phyloP scores from a whole-genome alignment of 2,113 vertebrate species.

The Elanoides forficatus region DNA sequence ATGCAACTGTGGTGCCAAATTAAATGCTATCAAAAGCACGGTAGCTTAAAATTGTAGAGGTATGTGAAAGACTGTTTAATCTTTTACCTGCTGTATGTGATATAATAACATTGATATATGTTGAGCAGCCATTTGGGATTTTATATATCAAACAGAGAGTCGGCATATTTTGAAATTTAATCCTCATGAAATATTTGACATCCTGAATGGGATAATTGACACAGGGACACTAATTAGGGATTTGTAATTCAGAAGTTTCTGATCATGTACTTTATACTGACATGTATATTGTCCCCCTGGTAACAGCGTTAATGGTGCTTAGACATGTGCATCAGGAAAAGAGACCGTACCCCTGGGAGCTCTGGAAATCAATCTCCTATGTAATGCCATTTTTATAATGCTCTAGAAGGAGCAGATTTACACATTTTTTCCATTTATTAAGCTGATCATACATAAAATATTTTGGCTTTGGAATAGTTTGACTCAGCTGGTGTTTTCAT shows the following conservation, averaged over 20 bases:
- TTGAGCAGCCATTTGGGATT: background rate
- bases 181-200: conserved; percentile 26
- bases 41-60: background rate
- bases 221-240: conserved; percentile 34
- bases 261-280: conserved; percentile 35
- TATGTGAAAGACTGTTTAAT: background rate
- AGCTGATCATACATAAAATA: background rate
- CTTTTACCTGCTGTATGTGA: background rate
- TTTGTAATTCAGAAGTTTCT: conserved; percentile 36
- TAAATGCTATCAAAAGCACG: background rate
- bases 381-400: conserved; percentile 24
- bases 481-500: background rate
- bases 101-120: background rate
- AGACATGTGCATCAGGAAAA: conserved; percentile 17
- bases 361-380: conserved; percentile 42
- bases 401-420: conserved; percentile 8
- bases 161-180: conserved; percentile 40
- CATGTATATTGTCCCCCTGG: conserved; percentile 34
- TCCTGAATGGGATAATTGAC: conserved; percentile 36
- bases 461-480: background rate
- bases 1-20: background rate
- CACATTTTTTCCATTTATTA: conserved; percentile 53
- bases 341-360: background rate
- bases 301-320: conserved; percentile 35
- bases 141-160: background rate